phyloP scores from a whole-genome alignment of 2,888 invertebrate genomes.

The Drosophila vallismaia region DNA sequence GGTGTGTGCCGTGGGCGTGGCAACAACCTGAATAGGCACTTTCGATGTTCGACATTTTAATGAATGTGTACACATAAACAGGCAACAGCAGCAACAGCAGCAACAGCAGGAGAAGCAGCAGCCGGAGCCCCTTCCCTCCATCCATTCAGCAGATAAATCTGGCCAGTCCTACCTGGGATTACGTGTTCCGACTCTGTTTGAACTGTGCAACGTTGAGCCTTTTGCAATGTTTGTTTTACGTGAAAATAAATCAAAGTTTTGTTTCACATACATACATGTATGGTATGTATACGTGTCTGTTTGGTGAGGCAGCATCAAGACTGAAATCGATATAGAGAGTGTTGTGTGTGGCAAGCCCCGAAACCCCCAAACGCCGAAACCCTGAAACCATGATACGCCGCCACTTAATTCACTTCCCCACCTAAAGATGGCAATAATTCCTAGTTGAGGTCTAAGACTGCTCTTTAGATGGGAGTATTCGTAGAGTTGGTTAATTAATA shows the following conservation, averaged over 20 bases:
- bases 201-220: conserved; percentile 46
- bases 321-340: conserved; percentile 28
- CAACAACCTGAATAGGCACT: conserved; percentile 78
- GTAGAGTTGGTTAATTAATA: conserved; percentile 43
- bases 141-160: background rate
- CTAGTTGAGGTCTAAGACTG: conserved; percentile 25
- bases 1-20: conserved; percentile 65
- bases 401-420: conserved; percentile 35
- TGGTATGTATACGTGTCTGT: conserved; percentile 4
- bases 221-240: conserved; percentile 69
- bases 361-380: background rate
- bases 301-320: conserved; percentile 12
- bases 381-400: background rate
- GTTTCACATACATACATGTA: conserved; percentile 34
- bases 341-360: conserved; percentile 11
- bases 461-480: background rate
- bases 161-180: conserved; percentile 56
- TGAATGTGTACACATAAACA: conserved; percentile 79
- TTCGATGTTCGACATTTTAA: conserved; percentile 80
- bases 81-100: conserved; percentile 27
- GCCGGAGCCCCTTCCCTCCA: background rate
- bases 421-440: conserved; percentile 29
- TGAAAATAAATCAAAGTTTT: conserved; percentile 74
- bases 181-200: conserved; percentile 40
- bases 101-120: background rate